These are phyloP conservation scores for Himalopsyche kuldschensis DNA, from an alignment of 2,888 invertebrate species.

Conservation along the genomic window DNA sequence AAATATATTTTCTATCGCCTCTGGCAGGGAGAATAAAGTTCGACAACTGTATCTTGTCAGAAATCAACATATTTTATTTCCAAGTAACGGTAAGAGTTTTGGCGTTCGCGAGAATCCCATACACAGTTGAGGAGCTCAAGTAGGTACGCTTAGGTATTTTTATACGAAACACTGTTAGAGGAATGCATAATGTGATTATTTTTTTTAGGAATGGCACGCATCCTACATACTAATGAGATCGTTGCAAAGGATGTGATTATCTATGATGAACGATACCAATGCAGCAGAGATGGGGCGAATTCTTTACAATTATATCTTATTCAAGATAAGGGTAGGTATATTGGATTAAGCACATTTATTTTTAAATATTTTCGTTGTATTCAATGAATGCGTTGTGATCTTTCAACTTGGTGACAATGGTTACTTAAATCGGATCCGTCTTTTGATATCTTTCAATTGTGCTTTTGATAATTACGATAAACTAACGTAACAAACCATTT, in stretches of 20 bases:
- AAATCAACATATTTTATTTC: background rate
- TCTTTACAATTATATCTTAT: too few species aligned
- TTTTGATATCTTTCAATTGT: too few species aligned
- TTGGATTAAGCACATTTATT: too few species aligned
- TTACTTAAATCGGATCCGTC: too few species aligned
- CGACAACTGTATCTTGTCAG: background rate
- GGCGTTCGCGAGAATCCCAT: background rate
- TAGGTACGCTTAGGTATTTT: background rate
- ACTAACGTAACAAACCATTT: too few species aligned
- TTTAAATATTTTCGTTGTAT: too few species aligned
- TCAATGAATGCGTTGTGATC: too few species aligned
- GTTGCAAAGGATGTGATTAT: conserved; percentile 22
- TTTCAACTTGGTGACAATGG: too few species aligned
- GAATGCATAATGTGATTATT: conserved; percentile 4
- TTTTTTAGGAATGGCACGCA: conserved; percentile 17
- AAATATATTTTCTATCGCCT: background rate
- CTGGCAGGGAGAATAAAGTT: background rate
- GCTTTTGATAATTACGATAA: too few species aligned
- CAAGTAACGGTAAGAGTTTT: background rate
- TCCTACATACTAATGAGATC: conserved; percentile 27
- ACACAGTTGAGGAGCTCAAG: background rate
- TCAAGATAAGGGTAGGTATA: too few species aligned
- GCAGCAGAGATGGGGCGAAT: background rate
- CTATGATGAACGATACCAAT: background rate
- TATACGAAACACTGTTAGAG: background rate